Evolutionary conservation across 2,113 vertebrate genomes (phyloP).

Genomic region (Ploceus nigricollis): DNA sequence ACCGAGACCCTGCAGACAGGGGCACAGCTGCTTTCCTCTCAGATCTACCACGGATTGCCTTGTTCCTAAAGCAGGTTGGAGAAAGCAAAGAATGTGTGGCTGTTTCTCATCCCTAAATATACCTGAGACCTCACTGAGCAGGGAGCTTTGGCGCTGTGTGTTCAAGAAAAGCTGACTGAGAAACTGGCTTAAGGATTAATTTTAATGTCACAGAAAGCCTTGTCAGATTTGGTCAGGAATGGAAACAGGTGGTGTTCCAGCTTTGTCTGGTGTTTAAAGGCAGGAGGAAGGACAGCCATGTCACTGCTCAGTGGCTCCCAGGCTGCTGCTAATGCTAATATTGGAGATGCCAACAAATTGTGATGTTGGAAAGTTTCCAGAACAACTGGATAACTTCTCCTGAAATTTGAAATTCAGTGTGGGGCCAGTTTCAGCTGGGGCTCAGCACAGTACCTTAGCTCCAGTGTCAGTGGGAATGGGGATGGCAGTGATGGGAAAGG

Average conservation of each 20-base stretch:
- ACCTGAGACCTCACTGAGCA: not conserved
- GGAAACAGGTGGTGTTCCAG: not conserved
- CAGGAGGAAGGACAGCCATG: not conserved
- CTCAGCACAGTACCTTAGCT: not conserved
- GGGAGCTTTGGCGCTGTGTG: not conserved
- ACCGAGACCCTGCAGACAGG: not conserved
- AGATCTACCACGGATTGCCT: not conserved
- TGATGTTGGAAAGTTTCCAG: not conserved
- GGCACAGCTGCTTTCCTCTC: not conserved
- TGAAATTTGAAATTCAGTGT: not conserved
- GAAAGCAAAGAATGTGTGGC: not conserved
- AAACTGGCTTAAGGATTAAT: not conserved
- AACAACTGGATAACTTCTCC: not conserved
- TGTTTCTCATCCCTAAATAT: not conserved
- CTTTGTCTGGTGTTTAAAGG: not conserved
- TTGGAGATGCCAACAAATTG: not conserved
- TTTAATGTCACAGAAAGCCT: not conserved
- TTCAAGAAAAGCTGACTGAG: not conserved
- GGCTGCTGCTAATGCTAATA: not conserved
- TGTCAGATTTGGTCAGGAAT: not conserved
- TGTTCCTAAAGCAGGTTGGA: not conserved
- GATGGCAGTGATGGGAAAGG: not conserved
- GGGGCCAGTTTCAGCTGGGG: not conserved
- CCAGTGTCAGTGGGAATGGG: not conserved
- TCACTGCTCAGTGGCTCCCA: not conserved